phyloP scores from a whole-genome alignment of 2,113 vertebrate genomes.

The Perccottus glenii region DNA sequence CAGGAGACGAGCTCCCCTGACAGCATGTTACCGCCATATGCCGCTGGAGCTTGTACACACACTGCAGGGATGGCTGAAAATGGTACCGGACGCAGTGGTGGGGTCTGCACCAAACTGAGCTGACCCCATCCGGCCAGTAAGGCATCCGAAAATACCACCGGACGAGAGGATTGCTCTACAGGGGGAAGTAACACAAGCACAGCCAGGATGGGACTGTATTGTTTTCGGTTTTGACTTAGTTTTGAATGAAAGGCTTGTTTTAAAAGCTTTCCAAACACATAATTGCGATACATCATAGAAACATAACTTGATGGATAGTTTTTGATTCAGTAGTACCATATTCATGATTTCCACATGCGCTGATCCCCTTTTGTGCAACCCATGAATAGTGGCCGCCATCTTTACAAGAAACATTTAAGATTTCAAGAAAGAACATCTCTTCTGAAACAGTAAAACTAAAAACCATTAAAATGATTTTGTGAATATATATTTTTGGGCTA shows the following conservation, averaged over 20 bases:
- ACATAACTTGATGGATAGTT: too few species aligned
- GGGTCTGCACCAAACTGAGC: slow-evolving; percentile 29
- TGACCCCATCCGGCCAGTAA: slow-evolving; percentile 28
- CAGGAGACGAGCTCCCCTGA: slow-evolving; percentile 82
- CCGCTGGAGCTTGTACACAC: slow-evolving; percentile 57
- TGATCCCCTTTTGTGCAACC: too few species aligned
- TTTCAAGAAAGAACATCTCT: too few species aligned
- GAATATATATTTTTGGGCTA: too few species aligned
- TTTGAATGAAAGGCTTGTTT: neutral
- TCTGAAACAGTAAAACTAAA: too few species aligned
- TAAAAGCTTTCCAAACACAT: neutral
- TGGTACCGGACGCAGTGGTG: slow-evolving; percentile 27
- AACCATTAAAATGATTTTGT: too few species aligned
- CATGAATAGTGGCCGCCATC: too few species aligned
- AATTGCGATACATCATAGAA: too few species aligned
- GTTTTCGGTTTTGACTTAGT: neutral
- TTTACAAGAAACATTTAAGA: too few species aligned
- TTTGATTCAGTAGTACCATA: too few species aligned
- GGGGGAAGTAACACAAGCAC: neutral
- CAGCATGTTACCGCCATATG: slow-evolving; percentile 86
- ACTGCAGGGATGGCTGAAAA: slow-evolving; percentile 39
- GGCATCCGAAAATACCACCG: slow-evolving; percentile 3
- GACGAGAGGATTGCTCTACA: neutral
- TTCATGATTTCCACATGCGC: too few species aligned
- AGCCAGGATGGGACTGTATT: neutral